A percentile compares a stretch with the other conserved stretches of the same genome.
Conservation (phyloP, 2,888 invertebrate species). For the Ptycholaimellus sp. region DNA sequence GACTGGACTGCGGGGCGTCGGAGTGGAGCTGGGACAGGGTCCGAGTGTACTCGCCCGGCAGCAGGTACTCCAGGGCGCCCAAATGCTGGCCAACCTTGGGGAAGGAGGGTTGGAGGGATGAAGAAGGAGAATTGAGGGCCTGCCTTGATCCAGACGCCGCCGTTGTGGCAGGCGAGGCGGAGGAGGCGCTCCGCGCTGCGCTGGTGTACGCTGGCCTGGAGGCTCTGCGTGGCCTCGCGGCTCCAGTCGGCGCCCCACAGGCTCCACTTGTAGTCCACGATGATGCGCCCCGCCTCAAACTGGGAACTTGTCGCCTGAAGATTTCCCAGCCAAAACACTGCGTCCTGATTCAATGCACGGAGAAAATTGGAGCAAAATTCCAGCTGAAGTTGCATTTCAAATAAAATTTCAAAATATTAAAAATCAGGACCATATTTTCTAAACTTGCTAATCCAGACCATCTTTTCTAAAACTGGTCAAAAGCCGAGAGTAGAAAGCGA, state of each 20-base stretch:
- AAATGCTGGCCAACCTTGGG: conserved; percentile 62
- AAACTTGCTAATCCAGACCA: too few species aligned
- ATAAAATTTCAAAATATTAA: too few species aligned
- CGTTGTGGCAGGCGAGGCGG: conserved; percentile 63
- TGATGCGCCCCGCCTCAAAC: conserved; percentile 11
- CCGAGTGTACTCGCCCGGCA: conserved; percentile 72
- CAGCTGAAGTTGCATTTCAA: too few species aligned
- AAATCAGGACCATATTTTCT: too few species aligned
- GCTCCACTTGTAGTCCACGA: conserved; percentile 12
- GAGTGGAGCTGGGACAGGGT: conserved; percentile 73
- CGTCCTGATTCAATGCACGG: too few species aligned
- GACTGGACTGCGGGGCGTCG: conserved; percentile 60
- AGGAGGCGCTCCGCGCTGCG: conserved; percentile 61
- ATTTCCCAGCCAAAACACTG: too few species aligned
- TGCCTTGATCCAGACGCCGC: conserved; percentile 81
- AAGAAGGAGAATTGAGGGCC: background rate
- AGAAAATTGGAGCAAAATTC: too few species aligned
- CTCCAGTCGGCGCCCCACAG: conserved; percentile 32
- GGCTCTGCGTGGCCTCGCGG: conserved; percentile 16
- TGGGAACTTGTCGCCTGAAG: too few species aligned
- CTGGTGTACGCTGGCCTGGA: conserved; percentile 41
- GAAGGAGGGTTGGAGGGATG: too few species aligned
- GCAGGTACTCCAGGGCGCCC: conserved; percentile 72
- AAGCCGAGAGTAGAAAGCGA: conserved; percentile 21
- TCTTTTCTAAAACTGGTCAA: too few species aligned